Percentiles rank a stretch among this genome's conserved stretches.
Evolutionary conservation across 1,140 invertebrate species (phyloP).

Genomic region (Drosophila pachea): DNA sequence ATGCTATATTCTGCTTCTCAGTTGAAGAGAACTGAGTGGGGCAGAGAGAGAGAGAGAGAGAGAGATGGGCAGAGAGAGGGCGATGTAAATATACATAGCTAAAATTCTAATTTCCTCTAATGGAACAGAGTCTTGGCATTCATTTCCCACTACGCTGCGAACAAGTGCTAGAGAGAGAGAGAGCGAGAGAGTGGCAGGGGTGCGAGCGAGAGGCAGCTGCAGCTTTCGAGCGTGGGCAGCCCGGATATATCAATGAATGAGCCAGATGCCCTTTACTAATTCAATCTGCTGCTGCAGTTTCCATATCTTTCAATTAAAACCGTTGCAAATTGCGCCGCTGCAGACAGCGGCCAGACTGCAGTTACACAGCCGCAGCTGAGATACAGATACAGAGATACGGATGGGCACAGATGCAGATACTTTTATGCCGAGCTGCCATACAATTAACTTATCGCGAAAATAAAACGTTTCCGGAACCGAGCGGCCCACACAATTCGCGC

Average conservation of each 20-base stretch:
- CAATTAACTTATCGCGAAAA: slow-evolving; percentile 76
- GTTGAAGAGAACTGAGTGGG: too few species aligned
- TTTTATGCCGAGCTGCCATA: slow-evolving; percentile 42
- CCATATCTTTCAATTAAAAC: slow-evolving; percentile 73
- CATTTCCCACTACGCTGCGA: slow-evolving; percentile 1
- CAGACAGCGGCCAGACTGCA: slow-evolving; percentile 34
- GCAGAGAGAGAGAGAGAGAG: too few species aligned
- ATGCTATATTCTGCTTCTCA: too few species aligned
- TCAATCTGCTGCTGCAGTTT: slow-evolving; percentile 63
- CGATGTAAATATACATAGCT: too few species aligned
- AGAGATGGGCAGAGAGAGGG: too few species aligned
- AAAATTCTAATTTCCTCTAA: too few species aligned
- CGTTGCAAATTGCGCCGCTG: slow-evolving; percentile 55
- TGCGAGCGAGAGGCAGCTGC: neutral
- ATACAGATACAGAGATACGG: slow-evolving; percentile 21
- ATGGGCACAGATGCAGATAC: slow-evolving; percentile 1
- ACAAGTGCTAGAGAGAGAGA: neutral
- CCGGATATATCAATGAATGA: slow-evolving; percentile 72
- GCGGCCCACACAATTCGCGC: slow-evolving; percentile 63
- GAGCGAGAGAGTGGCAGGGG: neutral
- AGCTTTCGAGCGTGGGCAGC: slow-evolving; percentile 26
- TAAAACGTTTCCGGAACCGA: slow-evolving; percentile 68
- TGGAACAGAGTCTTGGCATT: neutral
- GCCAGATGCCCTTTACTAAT: slow-evolving; percentile 54
- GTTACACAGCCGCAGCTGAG: neutral